These are phyloP conservation scores for Laupala kohalensis DNA, from an alignment of 1,140 invertebrate genomes.

Conservation along the genomic window DNA sequence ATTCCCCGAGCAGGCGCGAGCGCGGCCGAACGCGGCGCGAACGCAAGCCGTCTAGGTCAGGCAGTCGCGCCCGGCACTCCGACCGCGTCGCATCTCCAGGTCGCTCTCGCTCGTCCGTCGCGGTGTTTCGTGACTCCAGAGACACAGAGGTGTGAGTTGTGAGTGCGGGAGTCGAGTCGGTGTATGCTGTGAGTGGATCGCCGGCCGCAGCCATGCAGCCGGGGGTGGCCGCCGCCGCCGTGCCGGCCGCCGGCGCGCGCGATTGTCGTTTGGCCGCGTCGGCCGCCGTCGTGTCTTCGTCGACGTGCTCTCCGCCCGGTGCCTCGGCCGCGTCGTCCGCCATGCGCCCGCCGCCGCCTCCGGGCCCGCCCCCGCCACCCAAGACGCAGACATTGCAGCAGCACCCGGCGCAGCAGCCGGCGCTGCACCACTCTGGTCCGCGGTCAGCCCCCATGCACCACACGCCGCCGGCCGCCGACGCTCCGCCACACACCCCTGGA, in stretches of 20 bases:
- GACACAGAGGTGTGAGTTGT: neutral
- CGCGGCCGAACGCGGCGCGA: neutral
- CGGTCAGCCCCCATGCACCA: slow-evolving; percentile 15
- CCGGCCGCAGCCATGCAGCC: neutral
- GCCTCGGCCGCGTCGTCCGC: slow-evolving; percentile 6
- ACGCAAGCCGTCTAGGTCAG: neutral
- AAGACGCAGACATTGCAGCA: too few relatives aligned
- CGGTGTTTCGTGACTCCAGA: neutral
- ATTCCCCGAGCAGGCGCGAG: neutral
- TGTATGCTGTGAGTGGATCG: too few relatives aligned
- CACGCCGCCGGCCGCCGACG: slow-evolving; percentile 14
- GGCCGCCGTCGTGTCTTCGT: slow-evolving; percentile 18
- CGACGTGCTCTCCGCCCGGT: slow-evolving; percentile 15
- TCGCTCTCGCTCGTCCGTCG: neutral
- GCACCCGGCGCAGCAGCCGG: slow-evolving; percentile 10
- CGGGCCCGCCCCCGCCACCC: too few relatives aligned
- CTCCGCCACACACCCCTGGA: slow-evolving; percentile 33
- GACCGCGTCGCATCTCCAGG: neutral
- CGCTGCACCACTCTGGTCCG: slow-evolving; percentile 16
- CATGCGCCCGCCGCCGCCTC: too few relatives aligned
- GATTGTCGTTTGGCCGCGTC: slow-evolving; percentile 11
- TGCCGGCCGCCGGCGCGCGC: too few relatives aligned
- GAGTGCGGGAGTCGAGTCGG: neutral
- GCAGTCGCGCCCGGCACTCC: neutral
- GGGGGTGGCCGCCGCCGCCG: neutral